Percentiles rank a stretch among this genome's conserved stretches.
Evolutionary conservation across 1,140 invertebrate species (phyloP).

Genomic region (Anadara kagoshimensis): DNA sequence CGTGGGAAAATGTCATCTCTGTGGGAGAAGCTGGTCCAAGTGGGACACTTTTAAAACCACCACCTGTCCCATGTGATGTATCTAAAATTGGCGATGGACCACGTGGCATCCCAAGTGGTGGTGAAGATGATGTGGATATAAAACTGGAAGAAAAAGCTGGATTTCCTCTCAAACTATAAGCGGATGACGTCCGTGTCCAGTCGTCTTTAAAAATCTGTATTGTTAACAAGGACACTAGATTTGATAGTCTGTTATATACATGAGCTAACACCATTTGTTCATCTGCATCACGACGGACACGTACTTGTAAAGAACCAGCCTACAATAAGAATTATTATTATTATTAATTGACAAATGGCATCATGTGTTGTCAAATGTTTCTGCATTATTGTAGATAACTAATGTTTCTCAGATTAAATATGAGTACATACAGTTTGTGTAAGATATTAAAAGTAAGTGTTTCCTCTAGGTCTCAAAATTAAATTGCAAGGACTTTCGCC

Average conservation of each 20-base stretch:
- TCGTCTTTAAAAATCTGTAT: slow-evolving; percentile 79
- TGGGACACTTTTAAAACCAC: not conserved
- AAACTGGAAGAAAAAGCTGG: slow-evolving; percentile 40
- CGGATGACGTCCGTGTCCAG: slow-evolving; percentile 67
- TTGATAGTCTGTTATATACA: slow-evolving; percentile 78
- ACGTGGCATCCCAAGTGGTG: slow-evolving; percentile 3
- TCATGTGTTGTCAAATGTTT: no score
- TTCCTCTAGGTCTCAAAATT: no score
- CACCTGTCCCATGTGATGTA: not conserved
- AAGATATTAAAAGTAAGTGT: no score
- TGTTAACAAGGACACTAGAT: slow-evolving; percentile 77
- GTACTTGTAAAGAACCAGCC: slow-evolving; percentile 79
- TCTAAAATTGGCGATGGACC: slow-evolving; percentile 43
- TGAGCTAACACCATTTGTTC: slow-evolving; percentile 80
- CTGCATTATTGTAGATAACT: no score
- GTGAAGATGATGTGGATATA: slow-evolving; percentile 9
- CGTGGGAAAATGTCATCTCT: slow-evolving; percentile 1
- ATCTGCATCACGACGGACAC: slow-evolving; percentile 80
- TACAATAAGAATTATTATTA: slow-evolving; percentile 62
- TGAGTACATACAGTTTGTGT: no score
- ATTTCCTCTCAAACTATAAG: slow-evolving; percentile 46
- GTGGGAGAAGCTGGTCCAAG: slow-evolving; percentile 5
- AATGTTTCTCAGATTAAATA: no score
- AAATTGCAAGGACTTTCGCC: no score
- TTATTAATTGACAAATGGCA: no score